Evolutionary conservation across 2,797 vertebrate genomes (phyloP), one percentile per base, ranked within the genome.

Genomic region (Cygnus olor): DNA sequence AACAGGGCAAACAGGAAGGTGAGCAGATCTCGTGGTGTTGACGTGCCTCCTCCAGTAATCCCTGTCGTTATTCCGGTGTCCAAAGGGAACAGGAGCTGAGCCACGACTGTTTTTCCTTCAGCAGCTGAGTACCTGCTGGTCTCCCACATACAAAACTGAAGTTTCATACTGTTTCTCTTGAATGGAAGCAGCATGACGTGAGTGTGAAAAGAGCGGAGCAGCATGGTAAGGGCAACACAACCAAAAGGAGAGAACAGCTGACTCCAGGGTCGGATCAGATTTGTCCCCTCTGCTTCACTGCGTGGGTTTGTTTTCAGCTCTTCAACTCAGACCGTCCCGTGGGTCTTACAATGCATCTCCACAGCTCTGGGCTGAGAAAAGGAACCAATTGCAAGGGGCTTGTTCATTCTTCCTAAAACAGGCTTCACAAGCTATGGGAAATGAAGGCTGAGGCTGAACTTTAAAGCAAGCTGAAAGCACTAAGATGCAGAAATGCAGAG

Each of bases 171-270:
- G 93, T 83, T 94, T 87, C 34, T 38, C 61, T 89, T 94, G 90
- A 96, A 94, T 94, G 90, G 93, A 81, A 95, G 61, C 95, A 96
- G 91, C 95, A 85, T 85, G 95, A 85, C 0, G 7, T 47, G 81
- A 82, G 88, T 6, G 30, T 87, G 83, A 66, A 88, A 90, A 65
- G 85, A 95, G 90, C 32, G 45, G 84, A 87, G 82, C 90, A 92
- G 84, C 66, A 9, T 40, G 88, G 82, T 80, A 60, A 79, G 72
- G 80, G 93, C 85, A 95, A 72, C 51, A n/a, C 1, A 16, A 19
- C 61, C 78, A 61, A 86, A 92, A 96, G 77, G 74, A 87, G 84
- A 72, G 74, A 89, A 24, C 63, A 88, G 85, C 90, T 83, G 69
- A 92, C 76, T 85, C 78, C 88, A 78, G 58, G 53, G 78, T 65